A percentile compares a stretch with the other conserved stretches of the same genome.
phyloP scores from a whole-genome alignment of 1,140 invertebrate species.

The Leptopilina boulardi region DNA sequence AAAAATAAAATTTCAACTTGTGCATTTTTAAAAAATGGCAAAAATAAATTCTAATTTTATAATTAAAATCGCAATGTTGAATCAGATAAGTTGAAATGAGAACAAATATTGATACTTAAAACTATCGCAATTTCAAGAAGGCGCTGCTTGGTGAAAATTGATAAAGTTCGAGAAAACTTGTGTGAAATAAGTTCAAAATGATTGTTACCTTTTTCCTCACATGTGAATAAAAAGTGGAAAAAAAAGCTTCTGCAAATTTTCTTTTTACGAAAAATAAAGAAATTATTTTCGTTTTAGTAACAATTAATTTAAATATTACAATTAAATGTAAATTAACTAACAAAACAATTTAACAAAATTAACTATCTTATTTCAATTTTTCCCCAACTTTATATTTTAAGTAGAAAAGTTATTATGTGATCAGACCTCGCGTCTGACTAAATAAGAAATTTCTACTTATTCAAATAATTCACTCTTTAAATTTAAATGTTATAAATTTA shows the following conservation, averaged over 20 bases:
- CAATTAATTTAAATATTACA: neutral
- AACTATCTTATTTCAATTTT: too few species aligned
- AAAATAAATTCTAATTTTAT: neutral
- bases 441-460: neutral
- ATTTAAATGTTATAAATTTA: too few species aligned
- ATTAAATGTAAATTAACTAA: neutral
- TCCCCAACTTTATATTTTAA: neutral
- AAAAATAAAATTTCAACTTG: constrained; percentile 1
- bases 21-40: neutral
- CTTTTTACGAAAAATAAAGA: neutral
- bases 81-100: constrained; percentile 16
- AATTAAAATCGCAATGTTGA: neutral
- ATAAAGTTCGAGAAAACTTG: constrained; percentile 10
- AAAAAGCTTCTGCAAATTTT: neutral
- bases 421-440: neutral
- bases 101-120: constrained; percentile 16
- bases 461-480: neutral
- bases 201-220: neutral
- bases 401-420: neutral
- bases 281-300: neutral
- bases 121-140: neutral
- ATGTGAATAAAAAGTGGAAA: neutral
- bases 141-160: constrained; percentile 21
- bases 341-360: too few species aligned
- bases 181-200: constrained; percentile 9